phyloP scores from a whole-genome alignment of 2,113 vertebrate species.

The Neolamprologus sp. region DNA sequence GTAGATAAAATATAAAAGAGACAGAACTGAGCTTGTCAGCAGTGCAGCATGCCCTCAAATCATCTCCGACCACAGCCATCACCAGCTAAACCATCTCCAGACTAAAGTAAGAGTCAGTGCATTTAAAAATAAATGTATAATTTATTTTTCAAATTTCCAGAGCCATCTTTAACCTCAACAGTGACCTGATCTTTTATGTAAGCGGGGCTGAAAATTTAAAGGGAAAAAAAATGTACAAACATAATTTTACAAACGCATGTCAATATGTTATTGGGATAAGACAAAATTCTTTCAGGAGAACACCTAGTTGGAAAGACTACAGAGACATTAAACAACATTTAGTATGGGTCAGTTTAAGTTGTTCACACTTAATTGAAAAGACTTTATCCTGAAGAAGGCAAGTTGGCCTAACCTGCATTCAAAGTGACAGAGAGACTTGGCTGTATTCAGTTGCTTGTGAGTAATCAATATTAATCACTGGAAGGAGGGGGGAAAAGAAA shows the following conservation, averaged over 20 bases:
- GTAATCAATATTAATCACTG: conserved; percentile 64
- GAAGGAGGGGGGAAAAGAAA: not conserved
- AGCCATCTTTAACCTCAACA: not conserved
- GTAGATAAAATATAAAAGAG: not conserved
- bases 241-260: not conserved
- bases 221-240: not conserved
- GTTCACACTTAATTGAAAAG: conserved; percentile 35
- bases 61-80: not conserved
- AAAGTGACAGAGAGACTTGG: conserved; percentile 21
- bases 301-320: not conserved
- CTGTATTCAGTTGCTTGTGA: conserved; percentile 19
- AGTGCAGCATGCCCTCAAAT: not conserved
- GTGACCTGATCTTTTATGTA: not conserved
- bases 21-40: not conserved
- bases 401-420: conserved; percentile 21
- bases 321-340: not conserved
- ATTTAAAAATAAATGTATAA: not conserved
- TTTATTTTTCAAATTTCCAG: not conserved
- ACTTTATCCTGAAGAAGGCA: conserved; percentile 30
- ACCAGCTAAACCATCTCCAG: not conserved
- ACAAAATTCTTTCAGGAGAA: not conserved
- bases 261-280: not conserved
- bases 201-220: not conserved
- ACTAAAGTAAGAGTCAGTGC: not conserved
- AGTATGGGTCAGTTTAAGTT: not conserved